Conservation (phyloP, 1,140 invertebrate species). For the Camponotus vicinus region DNA sequence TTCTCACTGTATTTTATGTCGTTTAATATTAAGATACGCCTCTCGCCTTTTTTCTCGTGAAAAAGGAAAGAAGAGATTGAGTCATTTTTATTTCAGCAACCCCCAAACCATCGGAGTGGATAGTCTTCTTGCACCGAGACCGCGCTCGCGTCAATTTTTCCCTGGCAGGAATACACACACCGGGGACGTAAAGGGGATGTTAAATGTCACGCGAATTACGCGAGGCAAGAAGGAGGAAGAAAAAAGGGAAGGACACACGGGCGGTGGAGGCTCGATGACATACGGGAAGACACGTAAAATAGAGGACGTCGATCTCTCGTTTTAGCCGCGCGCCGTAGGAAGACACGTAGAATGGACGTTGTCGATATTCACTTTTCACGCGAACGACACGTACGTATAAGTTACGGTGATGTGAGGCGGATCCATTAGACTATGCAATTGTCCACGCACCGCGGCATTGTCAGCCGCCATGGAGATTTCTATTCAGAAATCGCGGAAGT, state of each 20-base stretch:
- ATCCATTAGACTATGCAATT: slow-evolving; percentile 76
- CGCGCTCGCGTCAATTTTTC: slow-evolving; percentile 65
- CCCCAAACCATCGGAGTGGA: neutral
- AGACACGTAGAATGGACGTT: slow-evolving; percentile 76
- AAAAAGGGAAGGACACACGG: slow-evolving; percentile 68
- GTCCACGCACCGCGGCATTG: slow-evolving; percentile 74
- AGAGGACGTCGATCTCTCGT: slow-evolving; percentile 74
- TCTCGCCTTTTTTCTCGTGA: no score
- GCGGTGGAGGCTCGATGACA: slow-evolving; percentile 70
- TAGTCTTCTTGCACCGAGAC: slow-evolving; percentile 40
- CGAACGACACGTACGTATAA: slow-evolving; percentile 75
- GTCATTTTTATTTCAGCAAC: slow-evolving; percentile 5
- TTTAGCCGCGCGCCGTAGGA: slow-evolving; percentile 68
- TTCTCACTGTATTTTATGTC: neutral
- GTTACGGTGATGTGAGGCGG: slow-evolving; percentile 75
- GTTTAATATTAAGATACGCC: neutral
- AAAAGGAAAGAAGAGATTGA: neutral
- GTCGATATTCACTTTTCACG: slow-evolving; percentile 74
- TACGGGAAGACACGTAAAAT: slow-evolving; percentile 73
- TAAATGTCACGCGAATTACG: slow-evolving; percentile 59
- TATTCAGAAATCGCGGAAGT: slow-evolving; percentile 75
- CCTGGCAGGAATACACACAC: slow-evolving; percentile 54
- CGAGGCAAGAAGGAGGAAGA: slow-evolving; percentile 69
- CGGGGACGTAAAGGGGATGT: slow-evolving; percentile 46
- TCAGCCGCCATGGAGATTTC: slow-evolving; percentile 73